Base-by-base conservation (phyloP, 2,113 vertebrate species). In the Dicerorhinus sumatrensis region DNA sequence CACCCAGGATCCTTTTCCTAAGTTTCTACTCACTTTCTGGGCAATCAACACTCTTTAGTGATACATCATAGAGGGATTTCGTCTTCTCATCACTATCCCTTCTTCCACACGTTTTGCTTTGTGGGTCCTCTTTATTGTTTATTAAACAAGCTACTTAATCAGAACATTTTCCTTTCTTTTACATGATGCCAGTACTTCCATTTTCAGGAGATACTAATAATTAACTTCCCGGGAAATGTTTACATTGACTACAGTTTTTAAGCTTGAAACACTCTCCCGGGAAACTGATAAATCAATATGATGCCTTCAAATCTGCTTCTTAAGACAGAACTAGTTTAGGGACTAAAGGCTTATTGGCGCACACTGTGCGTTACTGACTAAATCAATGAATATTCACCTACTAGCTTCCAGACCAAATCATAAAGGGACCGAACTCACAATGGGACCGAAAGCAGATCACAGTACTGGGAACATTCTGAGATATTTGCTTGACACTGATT, bases 121-220 rank as follows among this genome's bases (percentile, higher is more conserved):
- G 21, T 39, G 62, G 60, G 10, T 77, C 13, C 8, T 77, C 33
- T 79, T 93, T 80, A 77, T 86, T 89, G 79, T 83, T 94, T 93
- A 97, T 92, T 93, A 87, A 96, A 93, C 33, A 89, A 88, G 21
- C 29, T 33, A 83, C 58, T 89, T 83, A 60, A 83, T 94, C 65
- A 81, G 75, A 91, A 60, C 46, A 60, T 56, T 80, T 14, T 31
- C 42, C 39, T 92, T 81, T 93, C 96, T 97, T 98, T 91, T 95
- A 96, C 86, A 60, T 42, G 87, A 97, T 97, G 97, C 95, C 96
- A 95, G 79, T 76, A 86, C 63, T 97, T 98, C 95, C 97, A 94
- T 97, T 97, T 93, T 97, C 97, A 98, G 95, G 95, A 97, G 98
- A 97, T 75, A 94, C 82, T 96, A 98, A 97, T 98, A 97, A 98